Conservation (phyloP, 1,140 invertebrate species). For the Tetramorium alpestre region DNA sequence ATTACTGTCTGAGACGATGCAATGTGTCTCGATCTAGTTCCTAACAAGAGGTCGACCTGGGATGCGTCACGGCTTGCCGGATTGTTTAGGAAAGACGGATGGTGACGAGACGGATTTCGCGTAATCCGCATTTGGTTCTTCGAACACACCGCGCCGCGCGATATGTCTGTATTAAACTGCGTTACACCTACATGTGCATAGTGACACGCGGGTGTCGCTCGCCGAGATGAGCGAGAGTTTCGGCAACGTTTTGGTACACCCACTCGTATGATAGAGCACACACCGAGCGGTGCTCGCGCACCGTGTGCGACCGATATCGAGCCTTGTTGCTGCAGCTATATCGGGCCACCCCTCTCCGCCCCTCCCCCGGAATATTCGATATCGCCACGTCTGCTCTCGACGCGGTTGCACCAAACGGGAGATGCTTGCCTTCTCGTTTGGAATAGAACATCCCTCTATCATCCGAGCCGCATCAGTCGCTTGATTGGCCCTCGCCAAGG, state of each 20-base stretch:
- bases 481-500: constrained; percentile 31
- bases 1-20: not conserved
- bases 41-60: not conserved
- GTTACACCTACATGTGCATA: constrained; percentile 26
- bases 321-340: constrained; percentile 40
- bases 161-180: constrained; percentile 66
- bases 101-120: not conserved
- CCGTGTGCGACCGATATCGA: constrained; percentile 1
- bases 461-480: constrained; percentile 1
- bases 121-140: constrained; percentile 1
- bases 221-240: not conserved
- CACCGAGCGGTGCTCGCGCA: not conserved
- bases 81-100: not conserved
- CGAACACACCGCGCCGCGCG: constrained; percentile 12
- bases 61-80: too few species aligned
- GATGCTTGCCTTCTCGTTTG: constrained; percentile 4
- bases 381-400: constrained; percentile 20
- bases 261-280: not conserved
- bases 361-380: constrained; percentile 25
- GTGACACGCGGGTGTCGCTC: not conserved
- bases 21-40: not conserved
- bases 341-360: not conserved
- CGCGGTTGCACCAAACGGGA: not conserved
- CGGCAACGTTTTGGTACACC: not conserved
- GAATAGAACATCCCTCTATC: constrained; percentile 37